These are phyloP conservation scores for Koerneria pararmatus DNA, from an alignment of 2,888 invertebrate species.

Conservation along the genomic window DNA sequence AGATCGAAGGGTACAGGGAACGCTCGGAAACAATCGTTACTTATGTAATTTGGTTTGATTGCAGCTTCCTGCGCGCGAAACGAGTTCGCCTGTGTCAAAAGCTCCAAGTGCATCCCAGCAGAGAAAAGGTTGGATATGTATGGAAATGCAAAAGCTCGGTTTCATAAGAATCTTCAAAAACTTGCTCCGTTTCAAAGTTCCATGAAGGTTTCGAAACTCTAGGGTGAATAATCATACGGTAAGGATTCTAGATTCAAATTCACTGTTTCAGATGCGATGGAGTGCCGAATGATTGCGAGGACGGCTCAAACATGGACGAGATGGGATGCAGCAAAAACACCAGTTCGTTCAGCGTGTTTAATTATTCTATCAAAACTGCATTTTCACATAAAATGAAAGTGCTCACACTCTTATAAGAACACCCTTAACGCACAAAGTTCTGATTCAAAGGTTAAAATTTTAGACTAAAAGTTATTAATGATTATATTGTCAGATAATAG, in stretches of 20 bases:
- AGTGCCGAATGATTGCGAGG: constrained; percentile 54
- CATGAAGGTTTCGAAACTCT: no score
- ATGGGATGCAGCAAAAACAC: constrained; percentile 52
- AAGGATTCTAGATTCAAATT: not conserved
- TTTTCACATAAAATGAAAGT: no score
- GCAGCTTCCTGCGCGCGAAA: constrained; percentile 50
- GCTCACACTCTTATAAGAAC: no score
- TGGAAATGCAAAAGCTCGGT: not conserved
- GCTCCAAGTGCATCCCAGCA: constrained; percentile 48
- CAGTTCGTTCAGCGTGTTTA: constrained; percentile 35
- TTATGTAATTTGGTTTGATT: constrained; percentile 5
- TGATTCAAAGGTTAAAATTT: no score
- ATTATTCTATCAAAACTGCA: no score
- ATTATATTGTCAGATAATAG: not conserved
- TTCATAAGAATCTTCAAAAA: no score
- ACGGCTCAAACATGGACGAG: constrained; percentile 57
- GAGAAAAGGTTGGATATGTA: constrained; percentile 30
- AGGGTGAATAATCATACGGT: not conserved
- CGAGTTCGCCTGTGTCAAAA: constrained; percentile 56
- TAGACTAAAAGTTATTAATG: not conserved
- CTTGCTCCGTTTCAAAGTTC: no score
- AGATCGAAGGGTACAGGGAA: no score
- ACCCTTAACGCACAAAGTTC: no score
- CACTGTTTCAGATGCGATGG: constrained; percentile 45
- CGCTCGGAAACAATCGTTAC: no score